Evolutionary conservation across 2,797 vertebrate species (phyloP), one percentile per base, ranked within the genome.

Genomic region (Gymnopithys bicolor): DNA sequence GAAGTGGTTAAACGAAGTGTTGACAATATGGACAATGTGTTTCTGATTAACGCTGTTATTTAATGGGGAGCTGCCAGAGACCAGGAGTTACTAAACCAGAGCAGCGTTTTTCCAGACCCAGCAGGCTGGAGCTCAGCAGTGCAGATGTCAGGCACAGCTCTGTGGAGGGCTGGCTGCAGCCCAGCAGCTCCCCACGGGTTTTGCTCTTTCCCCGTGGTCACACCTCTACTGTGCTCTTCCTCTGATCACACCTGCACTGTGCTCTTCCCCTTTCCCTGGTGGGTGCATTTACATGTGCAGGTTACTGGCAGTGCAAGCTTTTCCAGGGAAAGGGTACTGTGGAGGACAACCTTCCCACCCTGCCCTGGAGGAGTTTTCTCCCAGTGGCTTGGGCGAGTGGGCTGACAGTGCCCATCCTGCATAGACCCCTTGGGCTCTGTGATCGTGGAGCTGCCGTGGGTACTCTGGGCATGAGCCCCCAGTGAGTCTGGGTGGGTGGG

Each of bases 11-110:
- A 97, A 97, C 75, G 92, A 97, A 97, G 97, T 97, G 97, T 97
- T 98, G 98, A 98, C 98, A 98, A 97, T 96, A 87, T 80, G 95
- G 97, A 97, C 97, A 97, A 97, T 96, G 96, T 98, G 98, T 98
- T 98, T 98, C 97, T 97, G 97, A 98, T 98, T 98, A 98, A 96
- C 95, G 79, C 97, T 88, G 97, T 81, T 85, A 97, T 97, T 98
- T 96, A 69, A 53, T 90, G 84, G 43, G 92, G 80, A 94, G 88
- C 97, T 95, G 98, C 97, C 97, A 97, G 75, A 71, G 74, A 92
- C 56, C 48, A 76, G 45, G 53, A 96, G 94, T 96, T 83, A 63
- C 97, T 96, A 87, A 96, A 96, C 76, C 79, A 39, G 94, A 66
- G 95, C 96, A 77, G 97, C 24, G 17, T 73, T 86, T 94, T 96